Percentiles rank a stretch among this genome's conserved stretches.
Conservation (phyloP, 2,888 invertebrate genomes). For the Brachycybe producta region DNA sequence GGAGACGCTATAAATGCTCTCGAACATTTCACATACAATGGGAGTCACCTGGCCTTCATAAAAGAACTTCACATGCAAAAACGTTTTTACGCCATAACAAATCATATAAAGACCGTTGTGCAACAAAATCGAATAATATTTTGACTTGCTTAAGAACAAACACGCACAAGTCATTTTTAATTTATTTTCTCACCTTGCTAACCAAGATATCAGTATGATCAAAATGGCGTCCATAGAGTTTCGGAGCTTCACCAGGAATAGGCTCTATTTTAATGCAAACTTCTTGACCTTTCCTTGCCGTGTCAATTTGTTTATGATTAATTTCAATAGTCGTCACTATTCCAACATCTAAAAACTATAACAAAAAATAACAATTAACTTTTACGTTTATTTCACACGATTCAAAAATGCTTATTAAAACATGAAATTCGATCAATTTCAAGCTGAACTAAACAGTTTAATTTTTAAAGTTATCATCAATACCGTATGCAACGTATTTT, state of each 20-base stretch:
- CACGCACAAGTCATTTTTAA: neutral
- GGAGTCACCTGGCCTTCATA: too few species aligned
- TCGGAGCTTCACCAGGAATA: conserved; percentile 93
- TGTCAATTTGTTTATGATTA: conserved; percentile 88
- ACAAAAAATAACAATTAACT: neutral
- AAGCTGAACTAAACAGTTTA: too few species aligned
- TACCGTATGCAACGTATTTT: too few species aligned
- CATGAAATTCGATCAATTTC: too few species aligned
- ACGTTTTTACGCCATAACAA: too few species aligned
- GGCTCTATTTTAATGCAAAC: conserved; percentile 96
- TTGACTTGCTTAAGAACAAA: too few species aligned
- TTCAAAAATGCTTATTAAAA: neutral
- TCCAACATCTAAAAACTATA: conserved; percentile 83
- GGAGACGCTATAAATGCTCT: too few species aligned
- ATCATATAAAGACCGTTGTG: too few species aligned
- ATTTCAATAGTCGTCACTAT: conserved; percentile 86
- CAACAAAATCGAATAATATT: too few species aligned
- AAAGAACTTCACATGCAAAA: too few species aligned
- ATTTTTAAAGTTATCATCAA: too few species aligned
- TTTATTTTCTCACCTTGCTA: conserved; percentile 47
- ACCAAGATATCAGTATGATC: conserved; percentile 88
- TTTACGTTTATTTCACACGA: neutral
- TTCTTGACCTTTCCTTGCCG: conserved; percentile 89
- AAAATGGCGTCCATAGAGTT: conserved; percentile 97
- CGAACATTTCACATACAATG: too few species aligned